Base-by-base conservation (phyloP, 2,113 vertebrate genomes). In the Istiophorus platypterus region DNA sequence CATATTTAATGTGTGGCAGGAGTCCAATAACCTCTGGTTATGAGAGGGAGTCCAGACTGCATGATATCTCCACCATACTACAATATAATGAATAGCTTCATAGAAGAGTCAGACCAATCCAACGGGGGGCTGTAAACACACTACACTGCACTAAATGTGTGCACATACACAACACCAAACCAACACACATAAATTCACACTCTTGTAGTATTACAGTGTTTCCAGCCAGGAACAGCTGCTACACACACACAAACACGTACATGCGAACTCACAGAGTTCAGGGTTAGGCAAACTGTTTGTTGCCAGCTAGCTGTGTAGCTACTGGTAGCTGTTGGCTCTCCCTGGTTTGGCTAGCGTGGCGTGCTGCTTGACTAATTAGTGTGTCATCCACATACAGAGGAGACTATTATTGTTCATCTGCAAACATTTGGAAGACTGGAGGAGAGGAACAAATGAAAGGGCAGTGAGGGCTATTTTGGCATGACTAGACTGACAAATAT, bases 331-430 rank as follows among this genome's bases (percentile, higher is more conserved):
- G 87, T 84, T 85, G 87, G 85, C 80, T 24, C 59, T 76, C 78
- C 68, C 65, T 24, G 63, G 80, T 80, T 72, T 78, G 82, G 89
- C 88, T 81, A 58, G 64, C 66, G 39, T 61, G 82, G 80, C 52
- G 80, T 26, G 72, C 66, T 26, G 72, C 66, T 76, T 93, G 91
- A 95, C 93, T 91, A 93, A 95, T 94, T 80, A 82, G 76, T 9
- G 58, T 91, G 90, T 94, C 92, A 84, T 89, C 72, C 45, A 62
- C 66, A 90, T 89, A 89, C 85, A 90, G 85, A 86, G 87, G 78
- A 90, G 90, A 87, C 87, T 59, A 91, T 92, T 92, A 90, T 77
- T 58, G 89, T 88, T 92, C 92, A 90, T 93, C 89, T 93, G 91
- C 85, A 92, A 91, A 90, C 88, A 88, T 91, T 95, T 93, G 91